Evolutionary conservation across 2,113 vertebrate genomes (phyloP), one percentile per base, ranked within the genome.

Genomic region (Passerina amoena): DNA sequence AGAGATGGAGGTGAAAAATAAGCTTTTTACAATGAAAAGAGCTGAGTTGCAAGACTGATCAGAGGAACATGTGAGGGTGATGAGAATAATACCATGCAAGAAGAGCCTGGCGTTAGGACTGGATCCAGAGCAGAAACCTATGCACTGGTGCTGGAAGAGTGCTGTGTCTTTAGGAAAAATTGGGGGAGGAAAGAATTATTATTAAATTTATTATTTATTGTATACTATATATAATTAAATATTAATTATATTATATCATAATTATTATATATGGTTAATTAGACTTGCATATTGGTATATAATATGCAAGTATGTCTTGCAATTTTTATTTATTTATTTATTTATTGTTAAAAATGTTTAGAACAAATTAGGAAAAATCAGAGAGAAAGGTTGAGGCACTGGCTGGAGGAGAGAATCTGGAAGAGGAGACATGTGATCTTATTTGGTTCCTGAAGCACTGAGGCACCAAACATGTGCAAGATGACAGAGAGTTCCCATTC

Each of bases 351-450:
- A 7, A 48, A 66, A 9, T 30, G 17, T 42, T 42, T 31, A 10
- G 17, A 22, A 27, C 5, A 22, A 59, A 33, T 38, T 35, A 48
- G 21, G 24, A 81, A 59, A 84, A 75, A 31, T 30, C 21, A 38
- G 3, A 33, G 48, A 38, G n/a, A 77, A 72, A 44, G 1, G 4
- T 10, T 60, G 68, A 90, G 37, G 12, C 53, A 31, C 6, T 2
- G 6, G 23, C 23, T 18, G 33, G 16, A 54, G 21, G 11, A 56
- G 38, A 73, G 33, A 53, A 33, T 12, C 15, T 87, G 35, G 33
- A 75, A 44, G 33, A 70, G 45, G 21, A 69, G 11, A 42, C 0
- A 3, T 0, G 1, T 2, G 17, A 4, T 28, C 5, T 66, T 65
- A 4, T 50, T 78, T 50, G 28, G 3, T 42, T 78, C 59, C 51